These are phyloP conservation scores for Nymphalis urticae DNA, from an alignment of 2,888 invertebrate genomes.

Conservation along the genomic window DNA sequence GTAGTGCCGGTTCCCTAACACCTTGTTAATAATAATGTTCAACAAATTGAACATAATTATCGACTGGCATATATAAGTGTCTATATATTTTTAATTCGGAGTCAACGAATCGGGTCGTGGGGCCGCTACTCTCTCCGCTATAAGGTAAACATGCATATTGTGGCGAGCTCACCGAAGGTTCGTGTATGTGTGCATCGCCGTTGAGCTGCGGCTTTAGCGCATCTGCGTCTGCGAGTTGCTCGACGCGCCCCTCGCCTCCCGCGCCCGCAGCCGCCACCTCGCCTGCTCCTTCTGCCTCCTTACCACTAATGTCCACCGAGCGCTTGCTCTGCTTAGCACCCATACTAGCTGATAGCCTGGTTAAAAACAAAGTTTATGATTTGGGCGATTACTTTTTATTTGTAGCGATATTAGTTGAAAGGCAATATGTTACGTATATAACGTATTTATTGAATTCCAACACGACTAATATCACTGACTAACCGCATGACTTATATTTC, in stretches of 20 bases:
- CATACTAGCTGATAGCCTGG: constrained; percentile 77
- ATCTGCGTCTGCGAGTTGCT: constrained; percentile 89
- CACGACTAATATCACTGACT: constrained; percentile 6
- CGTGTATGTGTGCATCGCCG: constrained; percentile 85
- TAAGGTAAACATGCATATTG: not conserved
- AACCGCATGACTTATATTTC: constrained; percentile 15
- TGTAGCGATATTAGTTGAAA: constrained; percentile 5
- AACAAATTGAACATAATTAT: not conserved
- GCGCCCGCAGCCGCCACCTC: constrained; percentile 80
- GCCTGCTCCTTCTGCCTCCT: constrained; percentile 83
- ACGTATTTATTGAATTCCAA: constrained; percentile 3
- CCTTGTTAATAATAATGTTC: too few species aligned
- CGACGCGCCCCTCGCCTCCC: constrained; percentile 85
- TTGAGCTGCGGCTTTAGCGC: constrained; percentile 88
- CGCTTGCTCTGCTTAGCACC: constrained; percentile 93
- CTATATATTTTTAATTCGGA: not conserved
- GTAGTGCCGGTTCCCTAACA: too few species aligned
- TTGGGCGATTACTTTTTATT: not conserved
- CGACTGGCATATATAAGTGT: not conserved
- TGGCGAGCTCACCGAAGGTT: constrained; percentile 77
- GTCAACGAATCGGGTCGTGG: not conserved
- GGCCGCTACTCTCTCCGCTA: not conserved
- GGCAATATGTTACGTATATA: not conserved
- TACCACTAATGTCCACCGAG: constrained; percentile 91
- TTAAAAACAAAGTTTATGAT: constrained; percentile 26